Base-by-base conservation (phyloP, 2,113 vertebrate genomes). In the Ciconia boyciana region DNA sequence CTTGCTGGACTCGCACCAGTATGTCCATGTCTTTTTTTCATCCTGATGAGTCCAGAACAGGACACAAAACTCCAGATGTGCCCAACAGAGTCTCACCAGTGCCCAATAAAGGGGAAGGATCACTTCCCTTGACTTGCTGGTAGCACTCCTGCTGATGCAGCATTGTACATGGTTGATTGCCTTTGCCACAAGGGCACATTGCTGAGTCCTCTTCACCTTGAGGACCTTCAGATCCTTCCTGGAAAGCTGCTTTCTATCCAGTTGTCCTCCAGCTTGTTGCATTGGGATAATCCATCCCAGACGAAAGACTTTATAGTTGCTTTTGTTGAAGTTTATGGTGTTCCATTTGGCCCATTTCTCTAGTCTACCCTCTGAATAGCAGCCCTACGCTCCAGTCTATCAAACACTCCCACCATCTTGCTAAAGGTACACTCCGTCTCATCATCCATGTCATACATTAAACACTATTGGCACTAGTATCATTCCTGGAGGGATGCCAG, bases 151-250 rank as follows among this genome's bases (percentile, higher is more conserved):
- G 11, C 31, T 83, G 18, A 21, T 49, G 15, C 14, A 71, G 21
- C 1, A 0, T 43, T 31, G 12, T 62, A 32, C 5, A 1, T n/a
- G 18, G 31, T 49, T 48, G 13, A 18, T 28, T 65, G 11, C 32
- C 62, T 55, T 81, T 84, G 26, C 43, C 48, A 62, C 32, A 68
- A n/a, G 20, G 26, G 9, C 21, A 28, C 9, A 6, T 46, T 77
- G 64, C 65, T 52, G 43, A 44, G 28, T 71, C 19, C 5, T 77
- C 6, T 78, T 93, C 52, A 46, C 6, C 17, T 55, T 6, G 1
- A 69, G 39, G 32, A 74, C 32, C 29, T 62, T 39, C 64, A 72
- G 3, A 9, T 57, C 7, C 15, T 60, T 83, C 39, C 44, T 51
- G 54, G 18, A 94, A 69, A 5, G 4, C 24, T 72, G 10, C 6